These are phyloP conservation scores for Machimus rusticus DNA, from an alignment of 2,888 invertebrate species.

Conservation along the genomic window DNA sequence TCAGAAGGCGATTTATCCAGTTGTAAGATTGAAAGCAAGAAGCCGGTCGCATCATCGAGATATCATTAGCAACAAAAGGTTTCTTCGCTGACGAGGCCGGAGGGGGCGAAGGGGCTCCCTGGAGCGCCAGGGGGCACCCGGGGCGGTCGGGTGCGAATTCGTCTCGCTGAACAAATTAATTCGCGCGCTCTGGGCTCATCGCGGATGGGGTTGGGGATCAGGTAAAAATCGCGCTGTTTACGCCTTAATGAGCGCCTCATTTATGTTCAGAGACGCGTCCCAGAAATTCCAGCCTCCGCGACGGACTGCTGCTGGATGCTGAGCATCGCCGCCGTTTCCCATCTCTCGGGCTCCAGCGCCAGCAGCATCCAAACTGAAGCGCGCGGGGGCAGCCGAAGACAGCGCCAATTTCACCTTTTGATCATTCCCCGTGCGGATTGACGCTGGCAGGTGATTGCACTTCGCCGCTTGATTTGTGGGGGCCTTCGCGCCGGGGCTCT, in stretches of 20 bases:
- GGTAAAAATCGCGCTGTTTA: constrained; percentile 1
- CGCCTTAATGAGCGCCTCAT: background rate
- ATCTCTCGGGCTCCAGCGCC: background rate
- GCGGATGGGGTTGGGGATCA: background rate
- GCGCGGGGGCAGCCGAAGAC: background rate
- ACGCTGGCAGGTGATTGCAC: background rate
- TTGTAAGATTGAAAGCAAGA: background rate
- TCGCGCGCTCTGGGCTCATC: background rate
- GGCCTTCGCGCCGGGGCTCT: background rate
- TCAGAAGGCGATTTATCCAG: background rate
- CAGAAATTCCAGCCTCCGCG: background rate
- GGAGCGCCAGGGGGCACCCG: background rate
- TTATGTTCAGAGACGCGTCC: constrained; percentile 1
- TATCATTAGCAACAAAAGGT: background rate
- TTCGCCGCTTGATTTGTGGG: constrained; percentile 1
- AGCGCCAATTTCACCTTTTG: constrained; percentile 10
- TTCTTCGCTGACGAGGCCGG: background rate
- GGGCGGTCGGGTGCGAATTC: background rate
- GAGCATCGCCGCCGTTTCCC: no score
- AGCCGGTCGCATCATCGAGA: background rate
- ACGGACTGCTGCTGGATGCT: background rate
- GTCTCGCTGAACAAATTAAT: background rate
- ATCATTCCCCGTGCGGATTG: background rate
- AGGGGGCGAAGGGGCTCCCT: background rate
- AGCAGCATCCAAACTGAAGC: background rate